Percentiles rank a stretch among this genome's conserved stretches.
Evolutionary conservation across 2,113 vertebrate species (phyloP).

Genomic region (Mohoua ochrocephala): DNA sequence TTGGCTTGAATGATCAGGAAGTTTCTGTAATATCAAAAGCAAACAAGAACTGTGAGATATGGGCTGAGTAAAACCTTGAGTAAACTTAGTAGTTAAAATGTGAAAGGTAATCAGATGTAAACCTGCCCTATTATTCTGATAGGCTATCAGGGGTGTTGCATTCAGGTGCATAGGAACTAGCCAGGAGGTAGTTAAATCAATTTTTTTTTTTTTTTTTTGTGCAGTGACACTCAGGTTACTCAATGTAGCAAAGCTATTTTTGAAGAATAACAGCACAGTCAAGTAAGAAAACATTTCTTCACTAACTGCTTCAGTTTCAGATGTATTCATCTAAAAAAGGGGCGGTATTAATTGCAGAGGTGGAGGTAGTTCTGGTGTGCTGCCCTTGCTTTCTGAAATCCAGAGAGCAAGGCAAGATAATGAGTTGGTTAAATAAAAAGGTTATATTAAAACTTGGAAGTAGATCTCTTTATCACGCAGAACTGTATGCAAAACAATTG

Average conservation of each 20-base stretch:
- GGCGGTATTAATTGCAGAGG: background rate
- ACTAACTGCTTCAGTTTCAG: background rate
- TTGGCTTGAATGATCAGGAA: conserved; percentile 44
- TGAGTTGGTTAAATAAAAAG: background rate
- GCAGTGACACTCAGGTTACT: background rate
- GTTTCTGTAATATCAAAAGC: conserved; percentile 53
- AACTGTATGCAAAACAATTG: conserved; percentile 45
- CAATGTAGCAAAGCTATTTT: background rate
- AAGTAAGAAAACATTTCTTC: background rate
- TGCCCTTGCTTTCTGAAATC: background rate
- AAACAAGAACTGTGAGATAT: conserved; percentile 34
- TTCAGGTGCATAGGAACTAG: background rate
- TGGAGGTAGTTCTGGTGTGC: background rate
- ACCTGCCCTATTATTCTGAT: background rate
- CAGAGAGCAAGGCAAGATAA: background rate
- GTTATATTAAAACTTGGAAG: conserved; percentile 15
- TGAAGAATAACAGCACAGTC: background rate
- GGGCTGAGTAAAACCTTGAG: conserved; percentile 40
- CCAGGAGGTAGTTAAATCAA: background rate
- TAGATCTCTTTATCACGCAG: background rate
- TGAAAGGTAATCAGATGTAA: conserved; percentile 34
- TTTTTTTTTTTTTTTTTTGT: background rate
- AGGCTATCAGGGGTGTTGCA: background rate
- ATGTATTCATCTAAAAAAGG: background rate
- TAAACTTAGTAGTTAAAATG: conserved; percentile 48